phyloP scores from a whole-genome alignment of 2,113 vertebrate genomes.

The Corythornis madagascariensis region DNA sequence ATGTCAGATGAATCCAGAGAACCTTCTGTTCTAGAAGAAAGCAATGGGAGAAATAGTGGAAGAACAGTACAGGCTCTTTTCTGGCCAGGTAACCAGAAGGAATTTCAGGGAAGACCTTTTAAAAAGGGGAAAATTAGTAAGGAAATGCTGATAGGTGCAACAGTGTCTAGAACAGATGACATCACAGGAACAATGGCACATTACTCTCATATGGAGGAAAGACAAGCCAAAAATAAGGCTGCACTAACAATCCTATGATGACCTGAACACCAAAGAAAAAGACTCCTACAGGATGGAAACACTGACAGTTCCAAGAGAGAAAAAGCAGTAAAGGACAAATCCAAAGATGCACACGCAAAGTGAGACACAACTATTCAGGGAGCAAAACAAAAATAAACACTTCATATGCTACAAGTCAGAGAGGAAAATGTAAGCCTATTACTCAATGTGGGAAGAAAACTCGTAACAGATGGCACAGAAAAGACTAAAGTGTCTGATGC shows the following conservation, averaged over 20 bases:
- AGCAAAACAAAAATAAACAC: not conserved
- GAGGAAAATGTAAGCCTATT: constrained; percentile 1
- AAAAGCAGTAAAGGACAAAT: not conserved
- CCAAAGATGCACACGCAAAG: not conserved
- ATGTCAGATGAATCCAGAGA: not conserved
- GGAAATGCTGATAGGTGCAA: not conserved
- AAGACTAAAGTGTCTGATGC: constrained; percentile 26
- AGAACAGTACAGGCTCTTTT: not conserved
- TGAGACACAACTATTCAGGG: not conserved
- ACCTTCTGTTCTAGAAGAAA: not conserved
- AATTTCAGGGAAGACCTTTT: not conserved
- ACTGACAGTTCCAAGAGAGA: not conserved
- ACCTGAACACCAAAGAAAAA: not conserved
- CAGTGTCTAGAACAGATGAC: not conserved
- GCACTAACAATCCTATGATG: not conserved
- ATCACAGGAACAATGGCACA: not conserved
- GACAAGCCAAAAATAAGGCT: not conserved
- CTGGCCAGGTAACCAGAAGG: not conserved
- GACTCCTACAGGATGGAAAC: not conserved
- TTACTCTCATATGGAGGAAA: not conserved
- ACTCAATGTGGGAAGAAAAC: constrained; percentile 15
- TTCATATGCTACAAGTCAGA: not conserved
- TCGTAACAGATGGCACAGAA: constrained; percentile 14
- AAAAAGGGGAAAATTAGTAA: not conserved
- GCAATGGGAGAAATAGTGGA: not conserved